Evolutionary conservation across 2,888 invertebrate genomes (phyloP).

Genomic region (Julus scanicus): DNA sequence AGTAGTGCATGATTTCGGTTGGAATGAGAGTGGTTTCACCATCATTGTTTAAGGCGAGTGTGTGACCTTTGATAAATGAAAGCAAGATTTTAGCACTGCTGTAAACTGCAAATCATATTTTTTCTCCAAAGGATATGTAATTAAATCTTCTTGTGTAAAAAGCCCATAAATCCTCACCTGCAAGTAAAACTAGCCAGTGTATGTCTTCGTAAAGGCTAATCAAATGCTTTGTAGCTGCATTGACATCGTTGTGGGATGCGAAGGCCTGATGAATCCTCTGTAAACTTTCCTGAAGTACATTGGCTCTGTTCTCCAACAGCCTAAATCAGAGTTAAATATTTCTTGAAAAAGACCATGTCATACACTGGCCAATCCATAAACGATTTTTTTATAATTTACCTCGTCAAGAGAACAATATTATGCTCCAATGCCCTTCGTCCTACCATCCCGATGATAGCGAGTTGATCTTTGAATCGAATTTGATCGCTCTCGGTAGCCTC

Average conservation of each 20-base stretch:
- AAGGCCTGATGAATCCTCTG: slow-evolving; percentile 65
- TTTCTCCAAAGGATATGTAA: background rate
- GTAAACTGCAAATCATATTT: background rate
- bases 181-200: slow-evolving; percentile 86
- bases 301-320: slow-evolving; percentile 75
- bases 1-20: slow-evolving; percentile 74
- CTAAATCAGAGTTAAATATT: slow-evolving; percentile 64
- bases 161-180: slow-evolving; percentile 63
- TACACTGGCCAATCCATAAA: background rate
- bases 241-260: slow-evolving; percentile 61
- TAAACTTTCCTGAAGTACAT: slow-evolving; percentile 70
- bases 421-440: slow-evolving; percentile 66
- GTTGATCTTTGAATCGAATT: slow-evolving; percentile 76
- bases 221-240: slow-evolving; percentile 67
- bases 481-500: slow-evolving; percentile 76
- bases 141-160: background rate
- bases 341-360: background rate
- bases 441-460: slow-evolving; percentile 77
- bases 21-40: slow-evolving; percentile 77
- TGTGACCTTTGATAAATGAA: slow-evolving; percentile 70
- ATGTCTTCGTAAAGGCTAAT: slow-evolving; percentile 84
- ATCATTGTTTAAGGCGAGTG: slow-evolving; percentile 75
- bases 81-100: background rate
- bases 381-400: slow-evolving; percentile 62
- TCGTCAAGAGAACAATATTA: slow-evolving; percentile 63